phyloP scores from a whole-genome alignment of 2,888 invertebrate genomes.

The Cristatella mucedo region DNA sequence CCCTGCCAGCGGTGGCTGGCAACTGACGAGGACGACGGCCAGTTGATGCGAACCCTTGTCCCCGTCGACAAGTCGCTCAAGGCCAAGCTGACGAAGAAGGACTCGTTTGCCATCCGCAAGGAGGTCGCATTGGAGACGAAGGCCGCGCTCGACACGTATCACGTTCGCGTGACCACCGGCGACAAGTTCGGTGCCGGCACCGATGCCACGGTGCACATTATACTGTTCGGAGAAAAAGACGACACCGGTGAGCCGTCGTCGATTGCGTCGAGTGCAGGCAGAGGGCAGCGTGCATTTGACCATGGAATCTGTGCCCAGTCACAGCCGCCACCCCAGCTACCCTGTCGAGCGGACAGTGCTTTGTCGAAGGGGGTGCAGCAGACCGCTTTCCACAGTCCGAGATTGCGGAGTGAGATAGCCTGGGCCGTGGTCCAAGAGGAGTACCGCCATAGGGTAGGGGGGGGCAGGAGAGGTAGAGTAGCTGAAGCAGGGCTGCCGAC shows the following conservation, averaged over 20 bases:
- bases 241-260: slow-evolving; percentile 19
- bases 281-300: too few relatives aligned
- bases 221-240: slow-evolving; percentile 19
- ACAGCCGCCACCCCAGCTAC: too few relatives aligned
- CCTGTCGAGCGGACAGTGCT: too few relatives aligned
- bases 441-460: too few relatives aligned
- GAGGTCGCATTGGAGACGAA: slow-evolving; percentile 34
- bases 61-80: slow-evolving; percentile 28
- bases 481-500: too few relatives aligned
- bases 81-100: slow-evolving; percentile 19
- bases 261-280: too few relatives aligned
- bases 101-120: slow-evolving; percentile 22
- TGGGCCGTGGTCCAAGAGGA: too few relatives aligned
- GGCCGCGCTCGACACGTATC: slow-evolving; percentile 36
- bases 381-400: too few relatives aligned
- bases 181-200: slow-evolving; percentile 20
- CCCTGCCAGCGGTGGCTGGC: slow-evolving; percentile 38
- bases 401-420: too few relatives aligned
- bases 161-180: slow-evolving; percentile 29
- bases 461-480: too few relatives aligned
- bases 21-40: slow-evolving; percentile 33
- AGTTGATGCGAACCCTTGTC: slow-evolving; percentile 33
- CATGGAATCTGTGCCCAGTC: too few relatives aligned
- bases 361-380: too few relatives aligned
- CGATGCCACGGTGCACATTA: slow-evolving; percentile 20